phyloP scores from a whole-genome alignment of 2,888 invertebrate species.

The Tipula lateralis region DNA sequence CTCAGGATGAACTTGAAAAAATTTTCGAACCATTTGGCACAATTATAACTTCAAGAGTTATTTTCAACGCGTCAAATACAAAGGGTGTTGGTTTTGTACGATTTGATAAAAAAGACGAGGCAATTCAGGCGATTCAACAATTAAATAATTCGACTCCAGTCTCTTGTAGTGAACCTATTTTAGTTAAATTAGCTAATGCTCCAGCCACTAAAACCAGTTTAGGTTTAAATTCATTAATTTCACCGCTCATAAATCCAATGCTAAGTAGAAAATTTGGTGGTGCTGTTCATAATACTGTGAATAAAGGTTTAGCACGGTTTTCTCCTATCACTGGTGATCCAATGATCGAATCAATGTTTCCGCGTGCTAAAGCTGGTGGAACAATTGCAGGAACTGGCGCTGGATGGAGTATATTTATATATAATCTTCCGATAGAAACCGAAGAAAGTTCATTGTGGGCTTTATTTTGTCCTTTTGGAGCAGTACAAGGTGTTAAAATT shows the following conservation, averaged over 20 bases:
- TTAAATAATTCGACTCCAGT: constrained; percentile 85
- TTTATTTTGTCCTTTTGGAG: constrained; percentile 69
- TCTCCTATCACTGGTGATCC: constrained; percentile 81
- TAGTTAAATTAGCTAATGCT: constrained; percentile 92
- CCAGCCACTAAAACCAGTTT: constrained; percentile 48
- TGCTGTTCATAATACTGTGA: constrained; percentile 85
- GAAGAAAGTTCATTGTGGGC: constrained; percentile 96
- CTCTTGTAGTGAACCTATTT: constrained; percentile 83
- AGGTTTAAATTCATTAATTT: constrained; percentile 74
- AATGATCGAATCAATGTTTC: constrained; percentile 67
- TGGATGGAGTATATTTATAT: constrained; percentile 80
- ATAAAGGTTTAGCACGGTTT: constrained; percentile 68
- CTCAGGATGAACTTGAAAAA: constrained; percentile 87
- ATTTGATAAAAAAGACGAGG: constrained; percentile 87
- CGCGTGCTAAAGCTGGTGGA: constrained; percentile 59
- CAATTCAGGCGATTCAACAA: constrained; percentile 90
- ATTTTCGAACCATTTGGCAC: constrained; percentile 92
- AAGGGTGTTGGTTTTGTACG: constrained; percentile 93
- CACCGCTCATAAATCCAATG: constrained; percentile 73
- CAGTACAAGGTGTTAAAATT: constrained; percentile 86
- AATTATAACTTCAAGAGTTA: constrained; percentile 92
- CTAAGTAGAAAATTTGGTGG: constrained; percentile 77
- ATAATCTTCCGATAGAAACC: constrained; percentile 92
- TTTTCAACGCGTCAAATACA: constrained; percentile 65
- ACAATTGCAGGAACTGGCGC: constrained; percentile 48